Evolutionary conservation across 2,797 vertebrate genomes (phyloP), one percentile per base, ranked within the genome.

Genomic region (Choloepus didactylus): DNA sequence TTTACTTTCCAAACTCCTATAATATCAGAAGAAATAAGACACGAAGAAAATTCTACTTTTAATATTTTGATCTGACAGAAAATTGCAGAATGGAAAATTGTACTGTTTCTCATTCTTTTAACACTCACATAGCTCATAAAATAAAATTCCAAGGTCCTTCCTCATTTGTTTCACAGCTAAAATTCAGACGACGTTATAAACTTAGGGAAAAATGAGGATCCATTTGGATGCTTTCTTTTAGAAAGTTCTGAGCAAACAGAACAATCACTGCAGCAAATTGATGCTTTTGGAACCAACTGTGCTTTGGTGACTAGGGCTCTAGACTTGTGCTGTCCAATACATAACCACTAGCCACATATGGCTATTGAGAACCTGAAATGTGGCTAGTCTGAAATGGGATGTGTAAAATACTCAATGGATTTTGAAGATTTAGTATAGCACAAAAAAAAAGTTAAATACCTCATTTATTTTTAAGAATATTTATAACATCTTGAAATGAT

Each of bases 1-100:
- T 73, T 77, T 92, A 75, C 56, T 90, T 95, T 93, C 91, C 69
- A 94, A 96, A 96, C n/a, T 88, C 49, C 38, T 41, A 62, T 46
- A 67, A 49, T 73, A 86, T 51, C 69, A 93, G 51, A 62, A 86
- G 9, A 94, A 77, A 56, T n/a, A 44, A 77, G 1, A 54, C 19
- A 77, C n/a, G 15, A 67, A 51, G 29, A 35, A 96, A 95, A 51
- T 85, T n/a, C 29, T 62, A 67, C 25, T 92, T 94, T 90, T 67
- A 88, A 70, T 82, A 85, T 95, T 90, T 54, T 90, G 35, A 84
- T 87, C 59, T 87, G 19, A 46, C 51, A 29, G 9, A 25, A 38
- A 79, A 79, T 54, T 44, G 56, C 84, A 80, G 51, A 96, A 89
- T 19, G 5, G 14, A 92, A 94, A 94, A 92, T 3, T 59, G 0